A percentile compares a stretch with the other conserved stretches of the same genome.
Evolutionary conservation across 2,113 vertebrate genomes (phyloP).

Genomic region (Tyrannus savana): DNA sequence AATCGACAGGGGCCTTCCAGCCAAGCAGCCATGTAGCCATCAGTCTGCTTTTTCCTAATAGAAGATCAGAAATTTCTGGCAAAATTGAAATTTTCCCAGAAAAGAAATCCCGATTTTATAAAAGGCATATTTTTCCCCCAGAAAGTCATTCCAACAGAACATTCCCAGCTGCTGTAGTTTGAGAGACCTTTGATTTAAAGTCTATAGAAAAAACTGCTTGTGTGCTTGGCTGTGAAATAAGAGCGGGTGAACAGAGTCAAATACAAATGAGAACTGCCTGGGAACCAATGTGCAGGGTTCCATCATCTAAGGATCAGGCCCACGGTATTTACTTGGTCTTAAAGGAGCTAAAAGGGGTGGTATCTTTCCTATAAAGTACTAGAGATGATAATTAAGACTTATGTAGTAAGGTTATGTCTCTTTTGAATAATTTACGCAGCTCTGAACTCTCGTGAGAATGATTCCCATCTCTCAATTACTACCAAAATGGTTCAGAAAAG

Average conservation of each 20-base stretch:
- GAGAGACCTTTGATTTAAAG: slow-evolving; percentile 47
- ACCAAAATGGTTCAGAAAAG: slow-evolving; percentile 34
- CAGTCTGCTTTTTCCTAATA: slow-evolving; percentile 36
- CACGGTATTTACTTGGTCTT: background rate
- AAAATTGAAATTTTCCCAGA: slow-evolving; percentile 53
- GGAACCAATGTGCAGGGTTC: background rate
- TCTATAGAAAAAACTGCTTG: background rate
- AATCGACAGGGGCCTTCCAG: slow-evolving; percentile 66
- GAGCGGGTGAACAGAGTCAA: background rate
- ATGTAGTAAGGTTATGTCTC: background rate
- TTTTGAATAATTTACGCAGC: slow-evolving; percentile 4
- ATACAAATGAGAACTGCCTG: slow-evolving; percentile 20
- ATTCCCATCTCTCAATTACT: background rate
- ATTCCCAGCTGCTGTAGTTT: slow-evolving; percentile 32
- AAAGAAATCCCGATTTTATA: background rate
- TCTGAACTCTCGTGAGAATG: background rate
- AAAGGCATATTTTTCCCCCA: background rate
- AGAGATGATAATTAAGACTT: slow-evolving; percentile 19
- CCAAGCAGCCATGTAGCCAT: slow-evolving; percentile 47
- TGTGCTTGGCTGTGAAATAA: slow-evolving; percentile 35
- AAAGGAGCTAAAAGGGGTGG: background rate
- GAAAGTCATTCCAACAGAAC: slow-evolving; percentile 40
- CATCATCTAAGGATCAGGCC: background rate
- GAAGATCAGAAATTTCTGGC: slow-evolving; percentile 49
- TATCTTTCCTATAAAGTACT: background rate